Conservation (phyloP, 2,888 invertebrate genomes). For the Cynaeus angustus region DNA sequence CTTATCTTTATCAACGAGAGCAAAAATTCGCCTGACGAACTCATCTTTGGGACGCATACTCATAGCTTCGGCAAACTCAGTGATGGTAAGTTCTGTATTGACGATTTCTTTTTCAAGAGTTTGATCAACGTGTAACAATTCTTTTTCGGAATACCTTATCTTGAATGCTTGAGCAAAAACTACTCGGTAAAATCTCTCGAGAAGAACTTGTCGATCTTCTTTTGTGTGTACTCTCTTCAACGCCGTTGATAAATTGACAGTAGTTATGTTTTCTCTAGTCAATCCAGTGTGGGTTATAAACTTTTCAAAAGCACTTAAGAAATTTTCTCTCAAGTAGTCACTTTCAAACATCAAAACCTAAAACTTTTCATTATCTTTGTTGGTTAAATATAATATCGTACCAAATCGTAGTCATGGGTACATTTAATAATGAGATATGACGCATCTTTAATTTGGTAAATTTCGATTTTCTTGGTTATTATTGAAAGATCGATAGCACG, state of each 20-base stretch:
- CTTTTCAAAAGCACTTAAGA: constrained; percentile 67
- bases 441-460: constrained; percentile 68
- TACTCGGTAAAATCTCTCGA: constrained; percentile 75
- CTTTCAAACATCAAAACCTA: constrained; percentile 72
- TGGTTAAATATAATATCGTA: constrained; percentile 57
- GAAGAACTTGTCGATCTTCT: constrained; percentile 70
- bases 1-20: constrained; percentile 75
- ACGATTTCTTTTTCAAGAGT: constrained; percentile 71
- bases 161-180: constrained; percentile 74
- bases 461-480: constrained; percentile 56
- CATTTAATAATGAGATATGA: constrained; percentile 70
- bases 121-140: constrained; percentile 68
- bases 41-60: constrained; percentile 74
- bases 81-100: constrained; percentile 73
- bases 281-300: constrained; percentile 64
- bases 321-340: constrained; percentile 67
- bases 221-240: constrained; percentile 71
- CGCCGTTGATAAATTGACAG: constrained; percentile 61
- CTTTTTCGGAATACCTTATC: constrained; percentile 69
- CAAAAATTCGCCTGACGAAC: constrained; percentile 75
- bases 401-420: constrained; percentile 74
- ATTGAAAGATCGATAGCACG: constrained; percentile 70
- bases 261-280: constrained; percentile 59
- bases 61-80: constrained; percentile 77
- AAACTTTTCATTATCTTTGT: constrained; percentile 43